Conservation (phyloP, 2,797 vertebrate genomes). For the Molossus alvarezi region DNA sequence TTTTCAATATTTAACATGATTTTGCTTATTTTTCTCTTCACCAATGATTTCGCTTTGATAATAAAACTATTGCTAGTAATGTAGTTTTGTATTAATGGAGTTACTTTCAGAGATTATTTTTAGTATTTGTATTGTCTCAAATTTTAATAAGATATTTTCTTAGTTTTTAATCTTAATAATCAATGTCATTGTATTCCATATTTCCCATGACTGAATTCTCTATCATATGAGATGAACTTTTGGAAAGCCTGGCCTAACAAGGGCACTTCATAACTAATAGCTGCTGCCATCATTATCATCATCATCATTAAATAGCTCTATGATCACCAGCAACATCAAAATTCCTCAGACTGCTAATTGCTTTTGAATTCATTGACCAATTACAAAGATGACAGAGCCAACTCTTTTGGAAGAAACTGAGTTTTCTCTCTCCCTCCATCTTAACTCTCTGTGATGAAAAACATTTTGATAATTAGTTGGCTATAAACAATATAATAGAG, state of each 20-base stretch:
- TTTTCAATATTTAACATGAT: background rate
- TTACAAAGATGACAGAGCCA: background rate
- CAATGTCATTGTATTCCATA: background rate
- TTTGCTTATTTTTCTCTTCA: background rate
- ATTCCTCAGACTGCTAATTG: background rate
- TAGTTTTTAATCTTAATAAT: conserved; percentile 9
- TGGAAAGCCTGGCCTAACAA: background rate
- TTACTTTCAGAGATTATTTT: background rate
- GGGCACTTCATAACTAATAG: background rate
- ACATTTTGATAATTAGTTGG: background rate
- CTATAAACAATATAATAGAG: background rate
- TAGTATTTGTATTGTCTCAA: background rate
- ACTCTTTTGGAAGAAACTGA: background rate
- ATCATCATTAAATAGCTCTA: background rate
- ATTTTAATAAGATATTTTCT: background rate
- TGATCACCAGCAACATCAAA: background rate
- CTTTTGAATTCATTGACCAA: background rate
- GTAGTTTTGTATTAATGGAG: background rate
- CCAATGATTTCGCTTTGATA: background rate
- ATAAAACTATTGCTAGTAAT: background rate
- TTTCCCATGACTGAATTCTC: background rate
- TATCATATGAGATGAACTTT: background rate
- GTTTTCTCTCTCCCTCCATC: background rate
- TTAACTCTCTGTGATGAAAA: background rate
- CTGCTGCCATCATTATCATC: background rate